phyloP scores from a whole-genome alignment of 2,797 vertebrate genomes.

The Leuciscus waleckii region DNA sequence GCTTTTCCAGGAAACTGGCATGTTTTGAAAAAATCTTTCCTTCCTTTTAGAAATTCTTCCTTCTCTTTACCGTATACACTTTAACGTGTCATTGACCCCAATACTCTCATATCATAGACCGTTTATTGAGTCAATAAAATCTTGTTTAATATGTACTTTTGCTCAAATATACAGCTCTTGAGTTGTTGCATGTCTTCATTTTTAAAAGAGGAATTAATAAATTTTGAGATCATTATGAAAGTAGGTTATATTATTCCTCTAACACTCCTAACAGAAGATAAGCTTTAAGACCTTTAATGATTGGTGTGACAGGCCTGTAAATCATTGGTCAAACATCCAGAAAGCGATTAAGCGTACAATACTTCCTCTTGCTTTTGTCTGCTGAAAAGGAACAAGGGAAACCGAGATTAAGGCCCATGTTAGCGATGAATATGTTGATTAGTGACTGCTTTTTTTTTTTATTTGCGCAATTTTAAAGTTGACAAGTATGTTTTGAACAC shows the following conservation, averaged over 20 bases:
- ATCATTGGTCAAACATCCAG: neutral
- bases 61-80: neutral
- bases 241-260: neutral
- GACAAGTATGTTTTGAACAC: neutral
- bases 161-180: neutral
- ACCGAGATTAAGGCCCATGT: neutral
- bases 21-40: neutral
- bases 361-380: neutral
- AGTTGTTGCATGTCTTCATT: neutral
- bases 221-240: neutral
- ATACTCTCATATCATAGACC: neutral
- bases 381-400: neutral
- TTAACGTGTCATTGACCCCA: neutral
- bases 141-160: neutral
- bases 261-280: neutral
- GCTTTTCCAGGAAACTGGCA: neutral
- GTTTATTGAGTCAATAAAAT: neutral
- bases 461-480: neutral
- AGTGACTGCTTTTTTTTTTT: too few relatives aligned
- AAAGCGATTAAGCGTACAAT: neutral
- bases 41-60: neutral
- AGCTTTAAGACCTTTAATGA: neutral
- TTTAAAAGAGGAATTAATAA: neutral
- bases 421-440: neutral
- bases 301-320: neutral